A percentile compares a stretch with the other conserved stretches of the same genome.
Evolutionary conservation across 2,113 vertebrate genomes (phyloP).

Genomic region (rabbit (Oryctolagus cuniculus)): DNA sequence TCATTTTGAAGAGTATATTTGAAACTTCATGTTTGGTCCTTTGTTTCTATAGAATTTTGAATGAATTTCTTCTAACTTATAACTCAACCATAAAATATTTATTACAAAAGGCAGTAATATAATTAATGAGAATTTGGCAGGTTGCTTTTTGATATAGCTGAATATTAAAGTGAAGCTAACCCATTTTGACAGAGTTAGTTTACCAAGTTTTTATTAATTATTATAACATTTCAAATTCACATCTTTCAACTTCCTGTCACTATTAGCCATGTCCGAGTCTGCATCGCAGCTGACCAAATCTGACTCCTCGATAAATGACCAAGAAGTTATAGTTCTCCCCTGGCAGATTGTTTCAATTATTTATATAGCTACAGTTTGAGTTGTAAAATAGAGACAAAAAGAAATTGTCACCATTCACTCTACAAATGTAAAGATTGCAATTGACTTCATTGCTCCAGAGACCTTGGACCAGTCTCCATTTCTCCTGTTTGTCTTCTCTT

Average conservation of each 20-base stretch:
- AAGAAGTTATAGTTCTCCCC: background rate
- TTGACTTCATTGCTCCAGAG: background rate
- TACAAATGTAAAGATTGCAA: background rate
- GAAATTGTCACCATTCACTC: background rate
- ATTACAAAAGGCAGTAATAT: background rate
- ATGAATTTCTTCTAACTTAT: background rate
- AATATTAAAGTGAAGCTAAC: slow-evolving; percentile 2
- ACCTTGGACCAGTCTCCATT: background rate
- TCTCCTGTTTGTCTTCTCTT: background rate
- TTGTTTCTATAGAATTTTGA: slow-evolving; percentile 26
- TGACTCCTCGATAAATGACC: background rate
- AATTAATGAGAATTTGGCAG: background rate
- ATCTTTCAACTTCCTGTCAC: background rate
- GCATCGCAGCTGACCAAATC: background rate
- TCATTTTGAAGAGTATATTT: background rate
- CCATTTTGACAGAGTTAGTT: background rate
- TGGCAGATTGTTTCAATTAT: background rate
- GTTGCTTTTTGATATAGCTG: background rate
- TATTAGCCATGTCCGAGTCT: background rate
- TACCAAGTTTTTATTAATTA: slow-evolving; percentile 24
- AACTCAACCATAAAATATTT: background rate
- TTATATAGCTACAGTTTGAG: background rate
- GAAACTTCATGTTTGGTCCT: background rate
- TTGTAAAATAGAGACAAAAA: background rate
- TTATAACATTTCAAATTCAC: background rate